Evolutionary conservation across 2,888 invertebrate species (phyloP).

Genomic region (Cosmopolites sordidus): DNA sequence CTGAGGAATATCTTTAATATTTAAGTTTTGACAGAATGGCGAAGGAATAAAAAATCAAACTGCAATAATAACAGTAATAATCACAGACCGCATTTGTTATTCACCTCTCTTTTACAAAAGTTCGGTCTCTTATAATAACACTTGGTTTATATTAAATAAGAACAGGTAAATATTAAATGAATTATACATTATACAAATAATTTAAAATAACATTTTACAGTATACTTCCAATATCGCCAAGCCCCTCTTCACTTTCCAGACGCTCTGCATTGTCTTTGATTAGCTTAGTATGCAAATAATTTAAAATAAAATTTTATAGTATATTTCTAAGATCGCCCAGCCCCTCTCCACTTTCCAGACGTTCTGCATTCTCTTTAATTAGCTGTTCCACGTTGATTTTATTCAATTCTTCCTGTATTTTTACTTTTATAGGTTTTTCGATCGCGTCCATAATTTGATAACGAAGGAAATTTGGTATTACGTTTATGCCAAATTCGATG

Average conservation of each 20-base stretch:
- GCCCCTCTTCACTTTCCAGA: conserved; percentile 51
- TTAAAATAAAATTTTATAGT: background rate
- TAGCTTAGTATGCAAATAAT: conserved; percentile 46
- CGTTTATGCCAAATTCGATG: conserved; percentile 74
- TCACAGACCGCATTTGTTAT: too few relatives aligned
- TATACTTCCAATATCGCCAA: conserved; percentile 1
- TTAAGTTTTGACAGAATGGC: too few relatives aligned
- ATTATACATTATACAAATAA: too few relatives aligned
- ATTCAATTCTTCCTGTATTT: conserved; percentile 69
- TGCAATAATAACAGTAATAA: too few relatives aligned
- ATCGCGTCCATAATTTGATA: conserved; percentile 85
- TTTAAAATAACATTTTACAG: background rate
- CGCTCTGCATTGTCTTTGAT: conserved; percentile 67
- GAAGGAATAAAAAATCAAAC: too few relatives aligned
- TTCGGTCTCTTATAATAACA: too few relatives aligned
- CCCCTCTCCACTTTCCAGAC: conserved; percentile 53
- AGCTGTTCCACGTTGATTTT: conserved; percentile 69
- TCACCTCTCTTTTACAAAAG: too few relatives aligned
- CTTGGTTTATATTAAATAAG: too few relatives aligned
- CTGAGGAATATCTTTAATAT: too few relatives aligned
- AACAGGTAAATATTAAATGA: too few relatives aligned
- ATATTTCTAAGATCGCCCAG: conserved; percentile 1
- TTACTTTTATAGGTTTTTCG: conserved; percentile 70
- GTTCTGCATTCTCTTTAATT: conserved; percentile 65
- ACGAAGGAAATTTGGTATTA: conserved; percentile 78